A percentile compares a stretch with the other conserved stretches of the same genome.
Conservation (phyloP, 2,888 invertebrate genomes). For the Caenorhabditis afra region DNA sequence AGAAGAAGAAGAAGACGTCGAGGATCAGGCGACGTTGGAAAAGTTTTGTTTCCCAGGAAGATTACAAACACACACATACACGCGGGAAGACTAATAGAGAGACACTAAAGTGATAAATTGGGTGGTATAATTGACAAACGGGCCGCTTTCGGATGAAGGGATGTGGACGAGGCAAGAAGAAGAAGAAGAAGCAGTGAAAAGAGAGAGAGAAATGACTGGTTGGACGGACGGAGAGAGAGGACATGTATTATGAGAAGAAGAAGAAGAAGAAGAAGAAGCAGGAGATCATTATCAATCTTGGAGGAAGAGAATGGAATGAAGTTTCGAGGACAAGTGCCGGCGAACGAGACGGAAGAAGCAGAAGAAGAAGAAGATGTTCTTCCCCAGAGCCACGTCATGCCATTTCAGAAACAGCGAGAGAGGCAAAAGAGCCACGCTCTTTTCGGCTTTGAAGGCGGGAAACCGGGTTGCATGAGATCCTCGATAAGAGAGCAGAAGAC, state of each 20-base stretch:
- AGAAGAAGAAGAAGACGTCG: background rate
- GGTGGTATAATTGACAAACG: constrained; percentile 46
- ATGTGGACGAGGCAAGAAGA: background rate
- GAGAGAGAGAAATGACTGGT: background rate
- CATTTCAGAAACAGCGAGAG: no score
- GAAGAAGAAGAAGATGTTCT: no score
- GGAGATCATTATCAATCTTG: constrained; percentile 15
- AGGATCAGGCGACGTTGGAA: background rate
- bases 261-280: background rate
- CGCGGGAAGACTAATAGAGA: constrained; percentile 5
- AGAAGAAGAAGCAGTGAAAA: background rate
- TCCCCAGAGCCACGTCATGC: no score
- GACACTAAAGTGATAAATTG: constrained; percentile 50
- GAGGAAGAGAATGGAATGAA: no score
- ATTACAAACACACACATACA: constrained; percentile 35
- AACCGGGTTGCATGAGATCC: no score
- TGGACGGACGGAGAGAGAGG: background rate
- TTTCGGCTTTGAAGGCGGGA: no score
- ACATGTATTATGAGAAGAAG: no score
- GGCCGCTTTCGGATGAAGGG: constrained; percentile 9
- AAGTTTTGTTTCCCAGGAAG: constrained; percentile 34
- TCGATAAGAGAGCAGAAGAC: constrained; percentile 8
- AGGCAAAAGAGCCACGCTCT: no score
- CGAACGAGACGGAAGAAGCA: no score
- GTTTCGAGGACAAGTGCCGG: no score